Evolutionary conservation across 35 echinoderm and acorn worm genomes (phyloP), one percentile per base, ranked within the genome.

Genomic region (Lytechinus pictus): DNA sequence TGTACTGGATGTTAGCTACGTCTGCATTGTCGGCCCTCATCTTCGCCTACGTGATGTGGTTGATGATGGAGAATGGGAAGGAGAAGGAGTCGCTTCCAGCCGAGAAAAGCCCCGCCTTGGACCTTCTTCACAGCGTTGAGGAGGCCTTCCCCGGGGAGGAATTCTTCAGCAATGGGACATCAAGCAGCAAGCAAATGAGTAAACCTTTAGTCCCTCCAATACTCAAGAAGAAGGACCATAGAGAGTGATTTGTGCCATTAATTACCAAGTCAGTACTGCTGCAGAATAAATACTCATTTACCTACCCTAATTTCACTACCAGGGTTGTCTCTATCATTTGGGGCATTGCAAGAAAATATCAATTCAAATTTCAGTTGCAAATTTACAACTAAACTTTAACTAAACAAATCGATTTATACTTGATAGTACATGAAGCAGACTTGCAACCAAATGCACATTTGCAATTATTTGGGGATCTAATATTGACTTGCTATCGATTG

Each of bases 1-100:
- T 97, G 96, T 97, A 97, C 53, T n/a, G 93, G 51, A 95, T 95
- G 66, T 66, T 95, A 4, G 94, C 61, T 6, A 86, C 89, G 4
- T 79, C 94, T 10, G 54, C 58, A 4, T 14, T 95, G 0, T 93
- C 94, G 10, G 87, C 94, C 0, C 29, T 92, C 24, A 90, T 97
- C 55, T 97, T 97, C n/a, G 21, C 54, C 24, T 61, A 89, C 8
- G 61, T 92, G 54, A 44, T 92, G 28, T 95, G 92, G 28, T 66
- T 97, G 16, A 94, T 94, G 13, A 52, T 9, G 29, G 33, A 92
- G 51, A 87, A 72, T 28, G 96, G 96, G 21, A 60, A 16, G 28
- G 66, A 86, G 52, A 66, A 95, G n/a, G 13, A 97, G 58, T 57
- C 54, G 4, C 13, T 61, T 29, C 94, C 86, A 7, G 29, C 88